Evolutionary conservation across 1,140 invertebrate genomes (phyloP), one percentile per base, ranked within the genome.

Genomic region (Macrostomum lignano): DNA sequence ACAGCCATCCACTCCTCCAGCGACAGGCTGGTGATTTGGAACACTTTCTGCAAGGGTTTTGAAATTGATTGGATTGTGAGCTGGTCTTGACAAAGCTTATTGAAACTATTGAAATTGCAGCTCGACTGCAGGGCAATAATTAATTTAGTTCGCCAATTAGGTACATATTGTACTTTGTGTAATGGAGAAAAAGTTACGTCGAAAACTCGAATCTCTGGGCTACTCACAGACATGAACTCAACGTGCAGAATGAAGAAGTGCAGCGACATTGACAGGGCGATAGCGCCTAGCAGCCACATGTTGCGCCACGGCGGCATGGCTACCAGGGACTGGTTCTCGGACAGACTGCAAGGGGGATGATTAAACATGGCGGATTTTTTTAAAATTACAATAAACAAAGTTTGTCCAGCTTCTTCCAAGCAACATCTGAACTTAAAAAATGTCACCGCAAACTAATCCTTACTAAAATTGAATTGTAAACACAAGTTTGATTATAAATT

Each of bases 241-340:
- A 96, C 70, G 58, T 98, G 81, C 40, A 98, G 71, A 63, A 98
- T 96, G 63, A 96, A 72, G 61, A 98, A 98, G 68, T 98, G 91
- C 47, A 98, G 74, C 41, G 76, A 76, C 73, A 98, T 94, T 43
- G 91, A 98, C 42, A 98, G 71, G 40, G 72, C 72, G 69, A 98
- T 98, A 47, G 91, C 84, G 43, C 73, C 75, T 47, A 96, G 67
- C 46, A 98, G 68, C 82, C 84, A 94, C 61, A 79, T 65, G 66
- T 96, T 96, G 51, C 66, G 62, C 91, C 91, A 98, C 50, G 91
- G 91, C 7, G 88, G 88, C 88, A 98, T 98, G 38, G 70, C 65
- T 35, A 94, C 60, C 38, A 98, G 67, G 28, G 88, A 96, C 65
- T 98, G 91, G 66, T 98, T 98, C 65, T 98, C 91, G 48, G 82